These are phyloP conservation scores for Nipponia nippon DNA, from an alignment of 2,113 vertebrate genomes.

Conservation along the genomic window DNA sequence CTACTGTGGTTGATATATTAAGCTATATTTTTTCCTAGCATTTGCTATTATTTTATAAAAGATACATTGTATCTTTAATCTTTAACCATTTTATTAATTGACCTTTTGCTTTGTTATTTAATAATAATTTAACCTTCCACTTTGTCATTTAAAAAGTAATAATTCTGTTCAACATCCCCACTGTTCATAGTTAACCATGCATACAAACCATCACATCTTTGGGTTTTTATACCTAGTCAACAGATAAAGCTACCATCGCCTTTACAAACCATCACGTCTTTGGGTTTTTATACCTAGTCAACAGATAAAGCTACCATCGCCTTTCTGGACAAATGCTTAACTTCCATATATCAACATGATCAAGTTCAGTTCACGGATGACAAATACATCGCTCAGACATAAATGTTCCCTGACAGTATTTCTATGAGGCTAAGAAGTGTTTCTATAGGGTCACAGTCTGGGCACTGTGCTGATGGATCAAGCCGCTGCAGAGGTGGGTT, in stretches of 20 bases:
- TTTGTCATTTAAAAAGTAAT: not conserved
- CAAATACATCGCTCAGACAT: not conserved
- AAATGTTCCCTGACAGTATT: not conserved
- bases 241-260: not conserved
- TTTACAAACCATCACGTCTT: not conserved
- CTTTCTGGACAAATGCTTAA: not conserved
- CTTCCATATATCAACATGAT: not conserved
- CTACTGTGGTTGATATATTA: not conserved
- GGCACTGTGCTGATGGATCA: not conserved
- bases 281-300: not conserved
- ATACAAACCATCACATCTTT: not conserved
- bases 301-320: not conserved
- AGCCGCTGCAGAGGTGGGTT: not conserved
- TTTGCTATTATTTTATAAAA: not conserved
- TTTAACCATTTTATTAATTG: not conserved
- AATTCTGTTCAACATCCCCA: not conserved
- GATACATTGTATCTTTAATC: not conserved
- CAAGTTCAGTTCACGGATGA: not conserved
- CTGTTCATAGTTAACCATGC: not conserved
- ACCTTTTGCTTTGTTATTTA: not conserved
- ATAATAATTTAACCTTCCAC: not conserved
- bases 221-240: not conserved
- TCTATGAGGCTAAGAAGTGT: not conserved
- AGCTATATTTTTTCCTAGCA: not conserved
- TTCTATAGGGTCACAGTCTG: not conserved